A percentile compares a stretch with the other conserved stretches of the same genome.
Evolutionary conservation across 2,888 invertebrate species (phyloP).

Genomic region (Acrobasis suavella): DNA sequence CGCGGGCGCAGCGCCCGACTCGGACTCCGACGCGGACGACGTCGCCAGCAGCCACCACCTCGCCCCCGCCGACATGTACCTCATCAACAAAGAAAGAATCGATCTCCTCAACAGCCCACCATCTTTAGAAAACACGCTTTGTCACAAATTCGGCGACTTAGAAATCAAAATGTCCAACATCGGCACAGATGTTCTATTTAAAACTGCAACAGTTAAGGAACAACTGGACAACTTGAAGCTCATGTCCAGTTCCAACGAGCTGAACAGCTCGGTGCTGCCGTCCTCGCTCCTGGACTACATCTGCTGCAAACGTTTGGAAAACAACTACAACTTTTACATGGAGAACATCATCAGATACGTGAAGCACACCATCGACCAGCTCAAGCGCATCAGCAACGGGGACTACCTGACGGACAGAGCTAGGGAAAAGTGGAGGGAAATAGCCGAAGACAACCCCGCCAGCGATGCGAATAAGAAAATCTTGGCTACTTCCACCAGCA

Average conservation of each 20-base stretch:
- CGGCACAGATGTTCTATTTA: conserved; percentile 48
- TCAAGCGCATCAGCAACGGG: conserved; percentile 75
- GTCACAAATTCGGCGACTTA: conserved; percentile 60
- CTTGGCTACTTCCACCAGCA: conserved; percentile 57
- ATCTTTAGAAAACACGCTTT: conserved; percentile 55
- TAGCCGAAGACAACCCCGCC: conserved; percentile 35
- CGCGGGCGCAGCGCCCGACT: conserved; percentile 55
- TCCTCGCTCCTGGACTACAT: conserved; percentile 66
- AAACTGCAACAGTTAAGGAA: conserved; percentile 56
- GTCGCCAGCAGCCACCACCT: conserved; percentile 58
- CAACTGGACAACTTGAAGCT: conserved; percentile 51
- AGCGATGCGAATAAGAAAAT: conserved; percentile 46
- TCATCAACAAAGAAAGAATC: conserved; percentile 60
- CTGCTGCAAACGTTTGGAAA: conserved; percentile 65
- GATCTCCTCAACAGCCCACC: conserved; percentile 53
- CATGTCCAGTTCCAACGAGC: conserved; percentile 41
- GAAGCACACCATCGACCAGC: conserved; percentile 67
- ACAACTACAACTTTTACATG: conserved; percentile 71
- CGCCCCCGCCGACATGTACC: conserved; percentile 42
- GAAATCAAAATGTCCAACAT: conserved; percentile 51
- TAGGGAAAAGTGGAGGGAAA: conserved; percentile 70
- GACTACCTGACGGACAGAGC: conserved; percentile 70
- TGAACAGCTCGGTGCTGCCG: conserved; percentile 50
- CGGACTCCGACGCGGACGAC: conserved; percentile 63
- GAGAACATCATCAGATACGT: conserved; percentile 70